phyloP scores from a whole-genome alignment of 2,113 vertebrate genomes.

The Uria lomvia region DNA sequence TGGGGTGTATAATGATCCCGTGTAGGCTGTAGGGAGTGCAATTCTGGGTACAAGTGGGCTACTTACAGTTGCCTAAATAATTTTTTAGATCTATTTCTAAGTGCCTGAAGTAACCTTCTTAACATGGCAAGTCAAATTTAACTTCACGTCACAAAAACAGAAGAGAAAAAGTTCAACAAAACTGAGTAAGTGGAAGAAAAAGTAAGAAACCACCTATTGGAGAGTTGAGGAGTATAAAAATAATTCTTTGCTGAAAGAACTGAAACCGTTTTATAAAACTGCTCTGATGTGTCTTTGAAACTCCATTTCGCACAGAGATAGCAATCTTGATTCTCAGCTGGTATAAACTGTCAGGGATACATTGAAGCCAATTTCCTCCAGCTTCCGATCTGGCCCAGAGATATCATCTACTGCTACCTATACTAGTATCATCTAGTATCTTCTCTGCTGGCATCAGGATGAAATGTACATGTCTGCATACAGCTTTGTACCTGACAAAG shows the following conservation, averaged over 20 bases:
- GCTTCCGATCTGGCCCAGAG: background rate
- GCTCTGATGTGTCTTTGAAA: slow-evolving; percentile 15
- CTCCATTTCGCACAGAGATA: slow-evolving; percentile 1
- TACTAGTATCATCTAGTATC: background rate
- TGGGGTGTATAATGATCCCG: background rate
- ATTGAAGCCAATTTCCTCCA: slow-evolving; percentile 32
- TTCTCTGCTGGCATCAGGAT: background rate
- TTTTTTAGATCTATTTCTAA: background rate
- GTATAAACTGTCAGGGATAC: slow-evolving; percentile 9
- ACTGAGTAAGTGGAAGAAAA: slow-evolving; percentile 23
- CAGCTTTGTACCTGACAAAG: background rate
- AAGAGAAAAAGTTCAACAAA: slow-evolving; percentile 39
- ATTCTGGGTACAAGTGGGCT: background rate
- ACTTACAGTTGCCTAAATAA: background rate
- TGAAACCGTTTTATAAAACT: slow-evolving; percentile 30
- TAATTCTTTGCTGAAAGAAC: slow-evolving; percentile 37
- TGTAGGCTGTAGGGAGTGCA: background rate
- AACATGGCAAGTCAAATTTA: background rate
- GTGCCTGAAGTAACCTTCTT: slow-evolving; percentile 5
- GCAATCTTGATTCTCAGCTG: slow-evolving; percentile 42
- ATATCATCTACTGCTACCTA: background rate
- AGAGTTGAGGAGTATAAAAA: background rate
- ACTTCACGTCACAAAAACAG: background rate
- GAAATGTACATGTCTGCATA: background rate
- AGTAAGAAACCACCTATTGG: background rate